Conservation (phyloP, 2,113 vertebrate genomes). For the Mus pahari region DNA sequence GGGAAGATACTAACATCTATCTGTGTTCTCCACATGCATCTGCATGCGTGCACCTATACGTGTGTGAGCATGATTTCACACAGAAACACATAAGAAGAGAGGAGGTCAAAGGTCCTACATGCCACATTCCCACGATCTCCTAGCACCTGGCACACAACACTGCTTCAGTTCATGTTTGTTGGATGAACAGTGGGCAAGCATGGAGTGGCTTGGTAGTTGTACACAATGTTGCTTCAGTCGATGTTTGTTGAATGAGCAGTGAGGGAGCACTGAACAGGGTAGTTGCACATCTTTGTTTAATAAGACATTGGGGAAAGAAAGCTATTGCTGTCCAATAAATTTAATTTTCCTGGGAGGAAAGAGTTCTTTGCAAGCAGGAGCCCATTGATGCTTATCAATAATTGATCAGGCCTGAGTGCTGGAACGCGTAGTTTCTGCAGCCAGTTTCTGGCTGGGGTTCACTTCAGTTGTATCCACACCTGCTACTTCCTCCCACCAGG, state of each 20-base stretch:
- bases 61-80: background rate
- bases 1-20: background rate
- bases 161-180: background rate
- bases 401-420: background rate
- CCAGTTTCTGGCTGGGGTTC: background rate
- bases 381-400: conserved; percentile 52
- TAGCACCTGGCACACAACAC: background rate
- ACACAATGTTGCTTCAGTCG: background rate
- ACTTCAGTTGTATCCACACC: background rate
- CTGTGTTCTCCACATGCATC: background rate
- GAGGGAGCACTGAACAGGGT: conserved; percentile 21
- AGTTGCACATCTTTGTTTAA: conserved; percentile 56
- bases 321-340: background rate
- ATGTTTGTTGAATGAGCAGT: conserved; percentile 48
- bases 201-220: background rate
- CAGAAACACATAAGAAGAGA: background rate
- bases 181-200: conserved; percentile 48
- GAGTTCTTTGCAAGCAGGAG: background rate
- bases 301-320: conserved; percentile 62
- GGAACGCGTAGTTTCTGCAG: background rate
- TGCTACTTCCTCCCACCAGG: background rate
- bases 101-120: background rate
- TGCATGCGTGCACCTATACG: background rate
- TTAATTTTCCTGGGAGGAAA: conserved; percentile 65
- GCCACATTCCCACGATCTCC: background rate